These are phyloP conservation scores for Cyprinodon diabolis DNA, from an alignment of 2,797 vertebrate genomes.

Conservation along the genomic window DNA sequence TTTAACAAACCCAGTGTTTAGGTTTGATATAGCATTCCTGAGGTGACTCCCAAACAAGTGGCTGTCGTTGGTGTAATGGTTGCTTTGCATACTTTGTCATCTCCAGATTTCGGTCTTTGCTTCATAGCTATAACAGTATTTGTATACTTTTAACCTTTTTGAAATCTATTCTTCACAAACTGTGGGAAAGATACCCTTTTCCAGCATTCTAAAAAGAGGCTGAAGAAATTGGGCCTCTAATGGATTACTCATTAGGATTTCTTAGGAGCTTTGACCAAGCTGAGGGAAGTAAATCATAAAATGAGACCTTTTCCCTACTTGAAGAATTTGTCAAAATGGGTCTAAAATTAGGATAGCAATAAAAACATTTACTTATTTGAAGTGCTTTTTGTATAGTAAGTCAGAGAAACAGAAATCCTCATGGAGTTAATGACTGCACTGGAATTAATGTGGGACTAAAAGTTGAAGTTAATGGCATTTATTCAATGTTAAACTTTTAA, in stretches of 20 bases:
- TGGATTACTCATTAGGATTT: not conserved
- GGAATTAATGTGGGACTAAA: not conserved
- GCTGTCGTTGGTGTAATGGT: not conserved
- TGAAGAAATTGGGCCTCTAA: not conserved
- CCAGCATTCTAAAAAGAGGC: not conserved
- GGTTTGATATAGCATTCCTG: not conserved
- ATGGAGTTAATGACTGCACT: not conserved
- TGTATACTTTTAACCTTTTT: not conserved
- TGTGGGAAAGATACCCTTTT: not conserved
- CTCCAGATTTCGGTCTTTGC: not conserved
- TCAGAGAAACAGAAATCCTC: not conserved
- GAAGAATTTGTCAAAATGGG: too few species aligned
- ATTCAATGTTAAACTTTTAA: constrained; percentile 30
- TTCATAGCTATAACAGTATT: not conserved
- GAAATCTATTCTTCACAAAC: not conserved
- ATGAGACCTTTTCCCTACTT: too few species aligned
- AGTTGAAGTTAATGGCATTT: not conserved
- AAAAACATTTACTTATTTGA: too few species aligned
- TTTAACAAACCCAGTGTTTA: not conserved
- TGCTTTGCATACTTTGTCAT: too few species aligned
- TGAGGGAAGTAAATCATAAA: too few species aligned
- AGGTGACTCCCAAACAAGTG: not conserved
- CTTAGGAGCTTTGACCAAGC: not conserved
- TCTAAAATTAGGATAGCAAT: too few species aligned
- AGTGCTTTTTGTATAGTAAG: not conserved